These are phyloP conservation scores for Pristionchus arcanus DNA, from an alignment of 2,888 invertebrate genomes.

Conservation along the genomic window DNA sequence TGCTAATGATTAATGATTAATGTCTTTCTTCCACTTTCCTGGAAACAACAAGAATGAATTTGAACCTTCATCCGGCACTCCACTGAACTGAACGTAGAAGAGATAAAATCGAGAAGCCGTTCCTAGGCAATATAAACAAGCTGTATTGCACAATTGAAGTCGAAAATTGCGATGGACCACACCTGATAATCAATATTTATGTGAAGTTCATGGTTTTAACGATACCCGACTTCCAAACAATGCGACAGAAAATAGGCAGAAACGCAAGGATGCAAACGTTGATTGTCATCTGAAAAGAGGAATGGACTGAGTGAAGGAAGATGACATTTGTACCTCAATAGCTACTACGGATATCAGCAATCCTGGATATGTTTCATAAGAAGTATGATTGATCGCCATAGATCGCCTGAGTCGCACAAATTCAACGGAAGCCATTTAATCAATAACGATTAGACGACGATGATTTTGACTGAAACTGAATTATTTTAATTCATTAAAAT, in stretches of 20 bases:
- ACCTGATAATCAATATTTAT: not conserved
- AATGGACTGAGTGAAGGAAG: not conserved
- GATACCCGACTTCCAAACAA: conserved; percentile 26
- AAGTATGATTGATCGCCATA: not conserved
- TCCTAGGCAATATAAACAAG: not conserved
- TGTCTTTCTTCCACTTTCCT: too few species aligned
- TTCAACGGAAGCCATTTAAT: not conserved
- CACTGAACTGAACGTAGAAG: conserved; percentile 20
- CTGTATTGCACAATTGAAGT: not conserved
- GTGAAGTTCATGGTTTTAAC: too few species aligned
- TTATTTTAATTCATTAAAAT: too few species aligned
- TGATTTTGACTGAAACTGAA: not conserved
- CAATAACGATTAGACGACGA: too few species aligned
- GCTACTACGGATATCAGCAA: not conserved
- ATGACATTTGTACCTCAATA: not conserved
- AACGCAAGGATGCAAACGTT: not conserved
- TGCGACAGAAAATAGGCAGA: conserved; percentile 13
- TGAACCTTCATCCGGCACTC: conserved; percentile 11
- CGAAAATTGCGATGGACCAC: conserved; percentile 24
- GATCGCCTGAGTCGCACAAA: not conserved
- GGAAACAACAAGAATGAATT: not conserved
- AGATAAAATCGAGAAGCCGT: not conserved
- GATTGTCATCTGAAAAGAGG: conserved; percentile 37
- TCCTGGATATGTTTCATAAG: not conserved
- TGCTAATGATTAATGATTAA: too few species aligned